Evolutionary conservation across 53 echinoderm and acorn worm species (phyloP), one percentile per base, ranked within the genome.

Genomic region (Crossaster papposus): DNA sequence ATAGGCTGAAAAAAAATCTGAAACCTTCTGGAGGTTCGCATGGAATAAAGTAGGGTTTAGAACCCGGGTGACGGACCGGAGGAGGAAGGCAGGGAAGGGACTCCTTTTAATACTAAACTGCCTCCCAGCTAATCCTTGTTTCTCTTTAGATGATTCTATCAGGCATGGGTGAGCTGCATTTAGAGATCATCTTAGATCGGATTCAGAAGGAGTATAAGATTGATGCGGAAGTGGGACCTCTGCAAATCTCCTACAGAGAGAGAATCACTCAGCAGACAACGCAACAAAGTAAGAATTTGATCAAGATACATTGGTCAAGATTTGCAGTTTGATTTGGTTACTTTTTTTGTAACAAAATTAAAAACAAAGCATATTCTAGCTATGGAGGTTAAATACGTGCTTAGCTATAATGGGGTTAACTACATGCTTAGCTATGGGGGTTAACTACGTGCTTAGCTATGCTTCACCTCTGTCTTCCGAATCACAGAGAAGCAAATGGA

Each of bases 141-240:
- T 30, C 24, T 28, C 35, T 73, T 33, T 77, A 98, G 98, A 93
- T 91, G 70, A 81, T 98, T 14, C 68, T 98, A 5, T 94, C 94
- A n/a, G 98, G 98, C 22, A 98, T 98, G 98, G 98, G 98, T 15
- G 98, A 98, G 81, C 92, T 98, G 24, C 98, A 98, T 73, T 91
- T 98, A 24, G 98, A 98, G 85, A 98, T 98, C 55, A 93, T 98
- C 0, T 83, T 89, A 54, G 98, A 98, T 65, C 93, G 98, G 64
- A 98, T 98, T n/a, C 90, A 74, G 4, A 98, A 96, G 86, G 98
- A 98, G 55, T 98, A 96, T 75, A 96, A 92, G 86, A 93, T 98
- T 28, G 98, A 98, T 51, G 94, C 91, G 20, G 94, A 98, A 64
- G 88, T 96, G 30, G 98, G 98, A 30, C 98, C 94, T 53, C 89